phyloP scores from a whole-genome alignment of 2,888 invertebrate species.

The Pomacea canaliculata region DNA sequence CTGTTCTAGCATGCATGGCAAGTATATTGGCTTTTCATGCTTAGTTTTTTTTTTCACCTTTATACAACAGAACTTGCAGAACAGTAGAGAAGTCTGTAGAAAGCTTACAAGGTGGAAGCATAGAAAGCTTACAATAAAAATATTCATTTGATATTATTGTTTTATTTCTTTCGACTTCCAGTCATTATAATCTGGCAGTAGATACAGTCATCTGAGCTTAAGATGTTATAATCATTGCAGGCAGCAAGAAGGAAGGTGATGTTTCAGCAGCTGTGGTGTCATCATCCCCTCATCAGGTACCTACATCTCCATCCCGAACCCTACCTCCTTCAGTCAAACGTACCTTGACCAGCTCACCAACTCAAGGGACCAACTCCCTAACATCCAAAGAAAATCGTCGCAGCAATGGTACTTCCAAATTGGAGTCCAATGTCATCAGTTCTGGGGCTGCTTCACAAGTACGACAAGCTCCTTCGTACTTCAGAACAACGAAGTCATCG shows the following conservation, averaged over 20 bases:
- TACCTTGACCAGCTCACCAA: background rate
- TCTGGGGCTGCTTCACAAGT: background rate
- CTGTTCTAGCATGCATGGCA: too few relatives aligned
- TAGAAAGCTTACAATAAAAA: background rate
- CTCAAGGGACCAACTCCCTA: background rate
- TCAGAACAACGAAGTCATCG: conserved; percentile 29
- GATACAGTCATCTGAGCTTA: too few relatives aligned
- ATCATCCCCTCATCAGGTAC: too few relatives aligned
- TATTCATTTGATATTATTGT: background rate
- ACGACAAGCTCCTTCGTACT: conserved; percentile 30
- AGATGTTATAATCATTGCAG: background rate
- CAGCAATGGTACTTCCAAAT: background rate
- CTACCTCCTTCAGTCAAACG: background rate
- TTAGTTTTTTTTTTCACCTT: too few relatives aligned
- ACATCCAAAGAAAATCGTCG: conserved; percentile 2
- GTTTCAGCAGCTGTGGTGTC: background rate
- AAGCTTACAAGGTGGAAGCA: too few relatives aligned
- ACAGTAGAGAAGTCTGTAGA: too few relatives aligned
- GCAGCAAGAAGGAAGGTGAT: conserved; percentile 7
- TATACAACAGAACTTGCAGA: too few relatives aligned
- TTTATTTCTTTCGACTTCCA: background rate
- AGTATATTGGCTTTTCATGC: too few relatives aligned
- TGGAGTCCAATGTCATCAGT: too few relatives aligned
- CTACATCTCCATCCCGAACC: background rate
- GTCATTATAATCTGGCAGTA: too few relatives aligned